Percentiles rank a stretch among this genome's conserved stretches.
Evolutionary conservation across 2,888 invertebrate species (phyloP).

Genomic region (Pterostichus madidus): DNA sequence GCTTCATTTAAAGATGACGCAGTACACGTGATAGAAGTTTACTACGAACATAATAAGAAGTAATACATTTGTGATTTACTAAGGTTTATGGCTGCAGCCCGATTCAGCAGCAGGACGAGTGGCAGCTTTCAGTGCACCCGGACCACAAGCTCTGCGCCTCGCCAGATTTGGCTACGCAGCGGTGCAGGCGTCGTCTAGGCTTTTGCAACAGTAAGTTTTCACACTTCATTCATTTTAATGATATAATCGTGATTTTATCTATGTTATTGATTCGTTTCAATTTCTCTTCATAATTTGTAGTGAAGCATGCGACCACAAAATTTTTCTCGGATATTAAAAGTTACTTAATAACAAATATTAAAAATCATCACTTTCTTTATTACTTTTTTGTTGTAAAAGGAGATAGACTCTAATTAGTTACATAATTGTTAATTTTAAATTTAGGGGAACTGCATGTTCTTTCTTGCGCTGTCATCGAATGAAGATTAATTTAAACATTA

Average conservation of each 20-base stretch:
- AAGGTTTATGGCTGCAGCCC: slow-evolving; percentile 81
- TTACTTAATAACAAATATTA: slow-evolving; percentile 16
- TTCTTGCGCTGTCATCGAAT: too few species aligned
- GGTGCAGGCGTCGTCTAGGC: slow-evolving; percentile 82
- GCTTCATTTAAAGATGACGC: too few species aligned
- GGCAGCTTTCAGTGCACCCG: slow-evolving; percentile 86
- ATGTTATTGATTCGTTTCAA: slow-evolving; percentile 51
- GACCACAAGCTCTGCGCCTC: slow-evolving; percentile 81
- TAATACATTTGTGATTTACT: not conserved
- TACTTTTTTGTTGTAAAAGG: not conserved
- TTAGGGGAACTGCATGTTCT: too few species aligned
- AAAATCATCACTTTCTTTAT: slow-evolving; percentile 21
- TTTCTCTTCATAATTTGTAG: slow-evolving; percentile 47
- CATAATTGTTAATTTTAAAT: not conserved
- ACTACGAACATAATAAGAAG: too few species aligned
- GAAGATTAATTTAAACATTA: too few species aligned
- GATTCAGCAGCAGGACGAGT: slow-evolving; percentile 85
- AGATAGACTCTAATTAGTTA: not conserved
- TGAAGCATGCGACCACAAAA: slow-evolving; percentile 35
- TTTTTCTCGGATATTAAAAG: slow-evolving; percentile 6
- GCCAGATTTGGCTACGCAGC: slow-evolving; percentile 85
- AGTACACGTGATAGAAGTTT: too few species aligned
- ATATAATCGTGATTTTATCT: slow-evolving; percentile 46
- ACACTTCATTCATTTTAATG: slow-evolving; percentile 18
- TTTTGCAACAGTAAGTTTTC: slow-evolving; percentile 80